Conservation (phyloP, 2,888 invertebrate species). For the Aphidoletes aphidimyza region DNA sequence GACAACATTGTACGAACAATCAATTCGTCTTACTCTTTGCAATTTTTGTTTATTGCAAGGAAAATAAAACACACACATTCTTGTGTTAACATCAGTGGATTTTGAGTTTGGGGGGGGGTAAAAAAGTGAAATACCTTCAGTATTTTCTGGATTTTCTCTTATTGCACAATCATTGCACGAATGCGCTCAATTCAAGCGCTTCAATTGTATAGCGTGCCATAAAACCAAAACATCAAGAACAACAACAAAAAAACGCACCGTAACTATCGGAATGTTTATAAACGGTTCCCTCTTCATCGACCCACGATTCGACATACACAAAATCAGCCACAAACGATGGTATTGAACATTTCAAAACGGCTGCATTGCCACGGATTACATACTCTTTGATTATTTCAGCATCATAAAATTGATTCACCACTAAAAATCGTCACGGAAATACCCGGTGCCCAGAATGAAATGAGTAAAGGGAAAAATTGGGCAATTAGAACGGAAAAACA, state of each 20-base stretch:
- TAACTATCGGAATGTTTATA: slow-evolving; percentile 68
- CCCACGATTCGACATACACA: slow-evolving; percentile 77
- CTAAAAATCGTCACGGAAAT: too few relatives aligned
- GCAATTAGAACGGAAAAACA: background rate
- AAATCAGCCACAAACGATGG: slow-evolving; percentile 81
- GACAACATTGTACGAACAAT: background rate
- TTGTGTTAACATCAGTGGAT: too few relatives aligned
- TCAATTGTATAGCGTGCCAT: background rate
- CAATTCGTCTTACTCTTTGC: background rate
- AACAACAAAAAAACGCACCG: slow-evolving; percentile 63
- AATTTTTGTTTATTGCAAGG: too few relatives aligned
- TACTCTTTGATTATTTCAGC: slow-evolving; percentile 79
- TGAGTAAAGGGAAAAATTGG: background rate
- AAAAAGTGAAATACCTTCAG: background rate
- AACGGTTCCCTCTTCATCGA: slow-evolving; percentile 73
- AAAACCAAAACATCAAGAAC: background rate
- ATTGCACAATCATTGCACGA: background rate
- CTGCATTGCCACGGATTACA: slow-evolving; percentile 78
- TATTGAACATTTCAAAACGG: slow-evolving; percentile 78
- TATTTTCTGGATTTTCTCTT: too few relatives aligned
- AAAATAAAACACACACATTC: too few relatives aligned
- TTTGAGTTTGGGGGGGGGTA: background rate
- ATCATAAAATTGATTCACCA: slow-evolving; percentile 78
- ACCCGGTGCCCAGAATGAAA: too few relatives aligned
- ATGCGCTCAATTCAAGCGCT: background rate